Base-by-base conservation (phyloP, 2,888 invertebrate species). In the Acleris laterana region DNA sequence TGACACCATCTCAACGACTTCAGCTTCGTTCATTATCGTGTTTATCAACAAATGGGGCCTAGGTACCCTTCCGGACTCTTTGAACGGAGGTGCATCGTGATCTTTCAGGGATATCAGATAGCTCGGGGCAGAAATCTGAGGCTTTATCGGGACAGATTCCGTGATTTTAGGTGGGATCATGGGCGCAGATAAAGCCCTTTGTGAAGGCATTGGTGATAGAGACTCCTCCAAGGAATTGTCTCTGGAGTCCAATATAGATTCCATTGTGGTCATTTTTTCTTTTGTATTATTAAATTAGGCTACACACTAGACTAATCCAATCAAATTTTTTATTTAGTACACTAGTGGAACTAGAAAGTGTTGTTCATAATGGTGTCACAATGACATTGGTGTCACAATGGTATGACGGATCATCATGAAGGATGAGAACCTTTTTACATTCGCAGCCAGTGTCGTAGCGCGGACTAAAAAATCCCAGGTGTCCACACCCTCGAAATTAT, bases 41-140 rank as follows among this genome's bases (percentile, higher is more conserved):
- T 82, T 83, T 4, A 84, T 74, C 1, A 90, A 44, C 1, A 92
- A 69, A 38, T 69, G 76, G 0, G 90, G 87, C 17, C 56, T 71
- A 0, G 76, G 68, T 60, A 83, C 80, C 16, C 66, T 72, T 1
- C 49, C 79, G 0, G 89, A 87, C 52, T 70, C 79, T 48, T 63
- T 74, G 61, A 91, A 92, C 0, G 91, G 90, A 2, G 90, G 90
- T 0, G 84, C 81, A 1, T 85, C 81, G 28, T 88, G 87, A n/a
- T 85, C 83, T 49, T 77, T 82, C n/a, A 93, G 69, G 0, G 84
- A 90, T 62, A 82, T 74, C 1, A 90, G 76, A 71, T 90, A 89
- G 0, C 84, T 88, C 1, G 93, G 92, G 0, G 92, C 93, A 0
- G 93, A 93, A 25, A 77, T 78, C 67, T 91, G 88, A 0, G 72